Evolutionary conservation across 2,797 vertebrate species (phyloP).

Genomic region (Arrhamphus sclerolepis): DNA sequence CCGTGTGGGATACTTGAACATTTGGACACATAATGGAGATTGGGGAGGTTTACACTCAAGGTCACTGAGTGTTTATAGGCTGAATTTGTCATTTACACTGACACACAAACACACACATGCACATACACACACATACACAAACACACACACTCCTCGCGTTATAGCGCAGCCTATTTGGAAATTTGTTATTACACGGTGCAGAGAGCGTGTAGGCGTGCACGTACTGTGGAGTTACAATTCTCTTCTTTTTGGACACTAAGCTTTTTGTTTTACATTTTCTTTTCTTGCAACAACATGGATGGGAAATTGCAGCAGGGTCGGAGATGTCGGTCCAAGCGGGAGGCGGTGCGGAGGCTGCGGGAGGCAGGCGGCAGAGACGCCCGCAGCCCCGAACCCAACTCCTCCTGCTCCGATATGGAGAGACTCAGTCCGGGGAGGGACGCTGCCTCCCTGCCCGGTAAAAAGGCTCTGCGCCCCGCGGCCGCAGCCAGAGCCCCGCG

Average conservation of each 20-base stretch:
- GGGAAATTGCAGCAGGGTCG: slow-evolving; percentile 90
- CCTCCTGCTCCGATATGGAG: slow-evolving; percentile 91
- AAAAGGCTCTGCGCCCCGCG: slow-evolving; percentile 80
- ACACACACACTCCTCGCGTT: slow-evolving; percentile 54
- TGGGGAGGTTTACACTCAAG: slow-evolving; percentile 79
- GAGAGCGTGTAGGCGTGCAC: slow-evolving; percentile 44
- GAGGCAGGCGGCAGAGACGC: slow-evolving; percentile 85
- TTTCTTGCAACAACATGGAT: slow-evolving; percentile 83
- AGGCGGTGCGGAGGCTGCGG: slow-evolving; percentile 87
- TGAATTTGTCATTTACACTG: slow-evolving; percentile 68
- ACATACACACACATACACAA: not conserved
- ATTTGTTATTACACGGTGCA: slow-evolving; percentile 62
- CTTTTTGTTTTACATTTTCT: slow-evolving; percentile 18
- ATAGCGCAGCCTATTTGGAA: slow-evolving; percentile 60
- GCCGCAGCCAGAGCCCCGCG: slow-evolving; percentile 83
- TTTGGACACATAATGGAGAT: slow-evolving; percentile 75
- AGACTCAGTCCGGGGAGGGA: slow-evolving; percentile 87
- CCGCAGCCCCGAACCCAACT: slow-evolving; percentile 86
- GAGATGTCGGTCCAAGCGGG: slow-evolving; percentile 90
- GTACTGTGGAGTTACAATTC: slow-evolving; percentile 60
- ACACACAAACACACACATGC: slow-evolving; percentile 24
- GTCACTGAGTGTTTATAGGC: slow-evolving; percentile 81
- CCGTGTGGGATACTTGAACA: slow-evolving; percentile 74
- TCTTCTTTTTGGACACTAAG: slow-evolving; percentile 2
- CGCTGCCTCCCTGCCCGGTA: slow-evolving; percentile 81